A percentile compares a stretch with the other conserved stretches of the same genome.
phyloP scores from a whole-genome alignment of 2,888 invertebrate species.

The Brachyopa scutellaris region DNA sequence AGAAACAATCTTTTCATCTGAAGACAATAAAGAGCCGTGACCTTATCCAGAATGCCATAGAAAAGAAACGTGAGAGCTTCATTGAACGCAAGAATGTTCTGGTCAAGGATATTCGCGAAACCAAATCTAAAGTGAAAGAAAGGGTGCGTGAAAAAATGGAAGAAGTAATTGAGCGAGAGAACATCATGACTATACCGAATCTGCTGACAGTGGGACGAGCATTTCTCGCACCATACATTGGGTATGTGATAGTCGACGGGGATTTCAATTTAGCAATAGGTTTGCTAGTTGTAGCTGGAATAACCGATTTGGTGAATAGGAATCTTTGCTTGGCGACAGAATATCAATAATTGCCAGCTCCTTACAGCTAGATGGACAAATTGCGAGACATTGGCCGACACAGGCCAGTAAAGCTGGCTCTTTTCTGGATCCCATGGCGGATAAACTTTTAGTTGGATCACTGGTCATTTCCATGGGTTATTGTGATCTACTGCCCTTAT shows the following conservation, averaged over 20 bases:
- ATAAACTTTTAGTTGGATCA: constrained; percentile 95
- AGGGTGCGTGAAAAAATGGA: constrained; percentile 90
- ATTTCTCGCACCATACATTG: constrained; percentile 92
- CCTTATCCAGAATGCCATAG: constrained; percentile 84
- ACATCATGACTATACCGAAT: constrained; percentile 96
- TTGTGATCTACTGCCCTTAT: constrained; percentile 91
- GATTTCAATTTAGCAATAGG: constrained; percentile 91
- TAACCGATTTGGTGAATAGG: constrained; percentile 91
- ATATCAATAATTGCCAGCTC: constrained; percentile 12
- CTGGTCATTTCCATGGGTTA: constrained; percentile 94
- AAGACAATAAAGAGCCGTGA: constrained; percentile 82
- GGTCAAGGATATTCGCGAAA: constrained; percentile 88
- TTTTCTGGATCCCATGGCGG: constrained; percentile 97
- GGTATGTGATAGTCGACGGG: constrained; percentile 92
- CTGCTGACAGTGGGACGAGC: constrained; percentile 93
- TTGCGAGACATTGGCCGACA: constrained; percentile 94
- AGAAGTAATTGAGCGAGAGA: constrained; percentile 86
- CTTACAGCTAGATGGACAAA: constrained; percentile 95
- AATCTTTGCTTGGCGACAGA: constrained; percentile 18
- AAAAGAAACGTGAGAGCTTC: constrained; percentile 85
- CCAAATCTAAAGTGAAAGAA: constrained; percentile 87
- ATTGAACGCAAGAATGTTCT: constrained; percentile 85
- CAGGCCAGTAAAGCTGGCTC: constrained; percentile 97
- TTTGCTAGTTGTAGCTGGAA: constrained; percentile 91
- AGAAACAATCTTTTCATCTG: constrained; percentile 78